Evolutionary conservation across 2,113 vertebrate genomes (phyloP).

Genomic region (Myotis lucifugus): DNA sequence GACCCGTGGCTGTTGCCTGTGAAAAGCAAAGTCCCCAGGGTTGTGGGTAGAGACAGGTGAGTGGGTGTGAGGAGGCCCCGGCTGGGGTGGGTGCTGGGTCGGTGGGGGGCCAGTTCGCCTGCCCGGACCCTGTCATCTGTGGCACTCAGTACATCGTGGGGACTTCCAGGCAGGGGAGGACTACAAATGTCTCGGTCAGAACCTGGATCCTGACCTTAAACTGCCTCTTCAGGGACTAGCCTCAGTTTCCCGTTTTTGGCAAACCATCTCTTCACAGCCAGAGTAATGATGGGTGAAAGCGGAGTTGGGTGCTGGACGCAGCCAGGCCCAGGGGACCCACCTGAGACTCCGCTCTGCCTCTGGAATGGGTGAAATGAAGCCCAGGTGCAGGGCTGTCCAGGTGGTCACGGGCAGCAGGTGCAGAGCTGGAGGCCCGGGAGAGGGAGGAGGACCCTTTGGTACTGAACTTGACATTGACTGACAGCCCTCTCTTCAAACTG

Average conservation of each 20-base stretch:
- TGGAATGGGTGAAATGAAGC: background rate
- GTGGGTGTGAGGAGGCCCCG: background rate
- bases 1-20: background rate
- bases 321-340: background rate
- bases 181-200: rapidly evolving
- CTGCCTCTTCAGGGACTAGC: too few species aligned
- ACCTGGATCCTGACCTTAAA: background rate
- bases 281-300: too few species aligned
- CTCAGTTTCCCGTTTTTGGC: background rate
- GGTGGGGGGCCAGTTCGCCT: rapidly evolving
- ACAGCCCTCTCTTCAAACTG: background rate
- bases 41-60: background rate
- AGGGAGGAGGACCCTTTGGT: background rate
- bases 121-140: rapidly evolving
- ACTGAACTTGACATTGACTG: background rate
- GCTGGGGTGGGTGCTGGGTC: background rate
- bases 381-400: background rate
- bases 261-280: background rate
- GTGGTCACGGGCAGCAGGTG: background rate
- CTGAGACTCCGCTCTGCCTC: background rate
- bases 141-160: too few species aligned
- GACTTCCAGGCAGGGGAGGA: background rate
- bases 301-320: background rate
- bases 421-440: background rate
- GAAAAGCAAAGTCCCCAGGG: background rate